Conservation (phyloP, 2,888 invertebrate species). For the Pristionchus japonicus region DNA sequence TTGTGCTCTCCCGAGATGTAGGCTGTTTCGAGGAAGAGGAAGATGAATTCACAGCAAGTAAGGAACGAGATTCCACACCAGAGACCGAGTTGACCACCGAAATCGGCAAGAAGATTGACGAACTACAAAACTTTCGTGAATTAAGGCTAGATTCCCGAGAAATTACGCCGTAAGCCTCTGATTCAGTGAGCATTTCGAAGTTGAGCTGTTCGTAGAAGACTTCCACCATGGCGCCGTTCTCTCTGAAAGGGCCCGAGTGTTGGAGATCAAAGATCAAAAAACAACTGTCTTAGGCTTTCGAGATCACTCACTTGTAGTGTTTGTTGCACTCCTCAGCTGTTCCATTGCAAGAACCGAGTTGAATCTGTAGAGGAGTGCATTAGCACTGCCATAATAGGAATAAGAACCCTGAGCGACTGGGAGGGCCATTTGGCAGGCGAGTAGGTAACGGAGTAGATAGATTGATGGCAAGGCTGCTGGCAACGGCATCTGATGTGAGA, state of each 20-base stretch:
- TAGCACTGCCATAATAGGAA: too few relatives aligned
- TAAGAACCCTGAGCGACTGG: constrained; percentile 64
- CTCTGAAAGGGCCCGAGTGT: constrained; percentile 58
- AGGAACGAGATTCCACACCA: constrained; percentile 60
- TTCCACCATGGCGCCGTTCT: constrained; percentile 75
- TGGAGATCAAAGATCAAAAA: background rate
- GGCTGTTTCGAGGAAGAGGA: constrained; percentile 58
- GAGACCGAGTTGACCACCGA: constrained; percentile 60
- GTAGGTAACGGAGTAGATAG: constrained; percentile 67
- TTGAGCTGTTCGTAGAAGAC: constrained; percentile 74
- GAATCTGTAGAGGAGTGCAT: constrained; percentile 65
- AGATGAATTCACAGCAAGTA: constrained; percentile 62
- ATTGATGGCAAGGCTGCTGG: constrained; percentile 72
- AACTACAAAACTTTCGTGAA: background rate
- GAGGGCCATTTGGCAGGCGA: constrained; percentile 74
- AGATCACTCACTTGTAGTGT: constrained; percentile 69
- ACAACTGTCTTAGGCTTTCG: too few relatives aligned
- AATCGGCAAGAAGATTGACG: constrained; percentile 54
- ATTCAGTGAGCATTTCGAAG: constrained; percentile 73
- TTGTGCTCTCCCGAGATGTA: constrained; percentile 64
- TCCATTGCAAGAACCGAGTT: constrained; percentile 71
- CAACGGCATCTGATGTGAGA: constrained; percentile 60
- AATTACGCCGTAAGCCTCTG: constrained; percentile 72
- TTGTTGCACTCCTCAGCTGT: constrained; percentile 69
- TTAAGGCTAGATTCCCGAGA: background rate